phyloP scores from a whole-genome alignment of 1,140 invertebrate species.

The Drosophila fuyamai region DNA sequence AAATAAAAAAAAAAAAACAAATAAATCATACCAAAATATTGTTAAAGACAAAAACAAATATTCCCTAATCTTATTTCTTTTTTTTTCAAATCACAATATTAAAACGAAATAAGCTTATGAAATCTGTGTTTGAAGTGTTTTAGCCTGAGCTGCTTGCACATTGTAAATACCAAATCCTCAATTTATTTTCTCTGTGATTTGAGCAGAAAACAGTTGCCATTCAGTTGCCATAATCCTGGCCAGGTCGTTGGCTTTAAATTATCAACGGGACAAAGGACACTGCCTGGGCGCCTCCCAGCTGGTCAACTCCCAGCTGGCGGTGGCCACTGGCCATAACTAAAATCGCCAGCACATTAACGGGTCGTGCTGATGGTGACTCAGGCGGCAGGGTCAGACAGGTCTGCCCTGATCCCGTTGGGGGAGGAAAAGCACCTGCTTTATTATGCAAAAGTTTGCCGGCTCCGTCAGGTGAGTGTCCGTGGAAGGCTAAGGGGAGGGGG shows the following conservation, averaged over 20 bases:
- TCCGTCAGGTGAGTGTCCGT: conserved; percentile 54
- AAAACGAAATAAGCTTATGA: neutral
- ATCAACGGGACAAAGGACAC: conserved; percentile 51
- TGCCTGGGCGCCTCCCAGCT: conserved; percentile 10
- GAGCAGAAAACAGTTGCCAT: conserved; percentile 33
- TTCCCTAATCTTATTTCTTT: no score
- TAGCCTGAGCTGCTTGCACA: neutral
- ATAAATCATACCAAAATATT: no score
- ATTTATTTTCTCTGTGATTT: conserved; percentile 41
- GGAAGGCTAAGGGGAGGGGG: conserved; percentile 31
- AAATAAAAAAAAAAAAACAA: no score
- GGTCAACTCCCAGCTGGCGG: conserved; percentile 31
- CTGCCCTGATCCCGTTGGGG: conserved; percentile 32
- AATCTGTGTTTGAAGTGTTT: neutral
- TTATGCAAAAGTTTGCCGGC: conserved; percentile 68
- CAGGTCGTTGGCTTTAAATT: conserved; percentile 68
- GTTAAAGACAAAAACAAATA: no score
- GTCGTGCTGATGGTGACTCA: conserved; percentile 37
- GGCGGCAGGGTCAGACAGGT: conserved; percentile 42
- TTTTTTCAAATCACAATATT: neutral
- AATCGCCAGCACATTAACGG: conserved; percentile 50
- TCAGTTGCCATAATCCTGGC: conserved; percentile 43
- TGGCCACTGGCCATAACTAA: conserved; percentile 45
- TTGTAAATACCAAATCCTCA: conserved; percentile 15
- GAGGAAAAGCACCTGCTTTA: conserved; percentile 60